phyloP scores from a whole-genome alignment of 2,888 invertebrate species.

The Heliothis peltigera region DNA sequence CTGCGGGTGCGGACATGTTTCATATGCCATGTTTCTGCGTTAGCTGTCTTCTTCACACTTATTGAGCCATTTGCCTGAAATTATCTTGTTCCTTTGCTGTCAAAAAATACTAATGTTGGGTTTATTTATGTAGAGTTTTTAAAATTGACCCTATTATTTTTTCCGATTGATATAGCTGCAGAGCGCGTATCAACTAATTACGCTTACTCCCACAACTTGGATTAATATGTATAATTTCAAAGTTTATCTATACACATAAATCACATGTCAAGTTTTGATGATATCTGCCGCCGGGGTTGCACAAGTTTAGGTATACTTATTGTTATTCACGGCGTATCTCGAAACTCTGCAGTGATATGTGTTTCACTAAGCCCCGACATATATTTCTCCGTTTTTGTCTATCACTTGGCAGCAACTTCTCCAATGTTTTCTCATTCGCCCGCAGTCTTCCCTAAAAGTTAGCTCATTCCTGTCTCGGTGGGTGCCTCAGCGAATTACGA shows the following conservation, averaged over 20 bases:
- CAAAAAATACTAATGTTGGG: constrained; percentile 53
- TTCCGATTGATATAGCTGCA: constrained; percentile 12
- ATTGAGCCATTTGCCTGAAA: constrained; percentile 77
- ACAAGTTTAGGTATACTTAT: constrained; percentile 72
- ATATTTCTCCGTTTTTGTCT: constrained; percentile 84
- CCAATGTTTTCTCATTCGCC: constrained; percentile 86
- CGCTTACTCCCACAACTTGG: constrained; percentile 56
- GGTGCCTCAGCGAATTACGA: constrained; percentile 82
- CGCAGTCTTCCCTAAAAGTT: constrained; percentile 83
- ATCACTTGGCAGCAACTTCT: constrained; percentile 83
- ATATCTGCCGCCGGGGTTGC: constrained; percentile 70
- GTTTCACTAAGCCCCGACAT: constrained; percentile 78
- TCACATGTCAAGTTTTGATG: constrained; percentile 70
- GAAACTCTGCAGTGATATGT: constrained; percentile 79
- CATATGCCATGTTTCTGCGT: constrained; percentile 78
- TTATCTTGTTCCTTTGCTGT: constrained; percentile 59
- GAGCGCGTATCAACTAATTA: constrained; percentile 62
- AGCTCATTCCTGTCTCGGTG: constrained; percentile 83
- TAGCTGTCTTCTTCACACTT: constrained; percentile 74
- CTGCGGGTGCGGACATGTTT: constrained; percentile 80
- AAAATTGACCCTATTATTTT: constrained; percentile 21
- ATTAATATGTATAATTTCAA: constrained; percentile 69
- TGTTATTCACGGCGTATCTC: constrained; percentile 81
- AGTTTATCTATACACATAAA: constrained; percentile 71
- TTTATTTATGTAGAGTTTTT: constrained; percentile 40